These are phyloP conservation scores for Zaprionus ornatus DNA, from an alignment of 1,140 invertebrate genomes.

Conservation along the genomic window DNA sequence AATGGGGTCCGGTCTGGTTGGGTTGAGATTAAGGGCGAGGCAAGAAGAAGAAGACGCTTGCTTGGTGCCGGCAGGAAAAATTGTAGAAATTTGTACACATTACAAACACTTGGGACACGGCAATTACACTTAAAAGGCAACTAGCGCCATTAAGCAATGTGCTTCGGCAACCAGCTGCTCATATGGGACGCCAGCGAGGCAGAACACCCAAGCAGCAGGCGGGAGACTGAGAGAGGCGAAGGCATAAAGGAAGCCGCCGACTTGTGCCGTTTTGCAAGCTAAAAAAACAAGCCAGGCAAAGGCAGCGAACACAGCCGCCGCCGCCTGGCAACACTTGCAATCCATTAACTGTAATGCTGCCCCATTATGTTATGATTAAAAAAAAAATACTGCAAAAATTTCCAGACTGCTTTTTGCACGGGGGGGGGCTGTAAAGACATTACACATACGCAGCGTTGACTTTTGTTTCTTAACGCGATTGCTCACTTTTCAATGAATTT, in stretches of 20 bases:
- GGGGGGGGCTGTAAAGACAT: slow-evolving; percentile 16
- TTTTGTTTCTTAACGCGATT: slow-evolving; percentile 1
- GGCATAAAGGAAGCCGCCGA: slow-evolving; percentile 11
- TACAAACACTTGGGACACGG: slow-evolving; percentile 72
- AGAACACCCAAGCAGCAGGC: slow-evolving; percentile 7
- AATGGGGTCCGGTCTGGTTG: slow-evolving; percentile 2
- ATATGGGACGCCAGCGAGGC: slow-evolving; percentile 40
- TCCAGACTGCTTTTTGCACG: slow-evolving; percentile 21
- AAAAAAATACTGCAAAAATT: slow-evolving; percentile 29
- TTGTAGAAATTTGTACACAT: slow-evolving; percentile 67
- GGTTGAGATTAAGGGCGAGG: neutral
- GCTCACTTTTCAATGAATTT: slow-evolving; percentile 17
- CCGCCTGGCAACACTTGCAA: slow-evolving; percentile 64
- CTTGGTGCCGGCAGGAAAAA: slow-evolving; percentile 38
- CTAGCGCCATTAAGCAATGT: slow-evolving; percentile 67
- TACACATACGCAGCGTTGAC: slow-evolving; percentile 15
- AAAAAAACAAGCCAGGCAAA: slow-evolving; percentile 36
- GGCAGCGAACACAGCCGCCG: slow-evolving; percentile 24
- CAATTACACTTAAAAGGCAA: slow-evolving; percentile 75
- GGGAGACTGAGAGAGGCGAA: neutral
- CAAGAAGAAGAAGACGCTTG: too few species aligned
- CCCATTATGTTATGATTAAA: slow-evolving; percentile 65
- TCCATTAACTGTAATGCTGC: slow-evolving; percentile 63
- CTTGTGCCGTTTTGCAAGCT: slow-evolving; percentile 46
- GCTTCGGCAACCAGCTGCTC: slow-evolving; percentile 53